Evolutionary conservation across 2,888 invertebrate genomes (phyloP).

Genomic region (Kryphioiulus occultus): DNA sequence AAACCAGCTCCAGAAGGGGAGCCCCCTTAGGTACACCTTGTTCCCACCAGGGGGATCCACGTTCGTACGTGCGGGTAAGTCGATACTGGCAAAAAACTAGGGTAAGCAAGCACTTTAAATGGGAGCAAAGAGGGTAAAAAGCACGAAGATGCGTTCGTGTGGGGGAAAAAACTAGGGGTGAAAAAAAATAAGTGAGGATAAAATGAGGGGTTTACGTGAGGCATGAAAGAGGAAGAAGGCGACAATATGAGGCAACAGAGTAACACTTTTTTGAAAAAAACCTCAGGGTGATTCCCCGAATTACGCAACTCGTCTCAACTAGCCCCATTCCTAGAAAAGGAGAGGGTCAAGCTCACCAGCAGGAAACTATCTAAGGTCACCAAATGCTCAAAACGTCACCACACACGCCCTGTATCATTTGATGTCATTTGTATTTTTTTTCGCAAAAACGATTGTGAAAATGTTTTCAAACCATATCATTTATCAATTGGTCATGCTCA

Average conservation of each 20-base stretch:
- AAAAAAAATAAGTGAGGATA: background rate
- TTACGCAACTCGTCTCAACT: background rate
- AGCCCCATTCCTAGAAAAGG: background rate
- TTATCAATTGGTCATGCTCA: too few species aligned
- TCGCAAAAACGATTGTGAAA: too few species aligned
- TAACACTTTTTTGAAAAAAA: background rate
- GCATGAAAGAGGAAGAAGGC: background rate
- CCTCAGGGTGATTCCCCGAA: slow-evolving; percentile 3
- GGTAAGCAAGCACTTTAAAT: slow-evolving; percentile 43
- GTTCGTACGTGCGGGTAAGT: background rate
- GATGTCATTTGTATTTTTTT: too few species aligned
- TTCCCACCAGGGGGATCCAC: background rate
- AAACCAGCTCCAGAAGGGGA: background rate
- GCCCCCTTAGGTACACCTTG: background rate
- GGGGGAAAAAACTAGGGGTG: background rate
- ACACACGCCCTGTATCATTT: too few species aligned
- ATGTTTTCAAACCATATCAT: too few species aligned
- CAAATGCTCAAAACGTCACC: too few species aligned
- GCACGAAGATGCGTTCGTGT: background rate
- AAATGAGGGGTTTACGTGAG: background rate
- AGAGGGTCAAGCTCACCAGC: background rate
- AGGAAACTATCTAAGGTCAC: background rate
- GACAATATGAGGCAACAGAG: background rate
- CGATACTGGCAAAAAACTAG: slow-evolving; percentile 15
- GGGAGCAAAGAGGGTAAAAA: slow-evolving; percentile 17